Percentiles rank a stretch among this genome's conserved stretches.
Conservation (phyloP, 2,797 vertebrate species). For the Todus mexicanus region DNA sequence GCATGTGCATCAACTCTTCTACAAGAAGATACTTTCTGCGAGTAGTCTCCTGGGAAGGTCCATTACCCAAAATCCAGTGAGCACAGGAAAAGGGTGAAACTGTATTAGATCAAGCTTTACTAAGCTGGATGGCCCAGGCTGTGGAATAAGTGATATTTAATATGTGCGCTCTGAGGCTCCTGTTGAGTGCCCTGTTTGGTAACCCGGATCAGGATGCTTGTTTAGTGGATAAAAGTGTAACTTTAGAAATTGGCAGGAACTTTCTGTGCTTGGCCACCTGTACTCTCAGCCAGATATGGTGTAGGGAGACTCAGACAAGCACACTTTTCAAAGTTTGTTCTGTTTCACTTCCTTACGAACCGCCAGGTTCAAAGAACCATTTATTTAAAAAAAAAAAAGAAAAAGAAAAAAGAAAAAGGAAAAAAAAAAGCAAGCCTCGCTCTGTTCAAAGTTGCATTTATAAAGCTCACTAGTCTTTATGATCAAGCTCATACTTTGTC, state of each 20-base stretch:
- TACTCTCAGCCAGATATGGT: conserved; percentile 77
- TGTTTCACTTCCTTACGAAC: conserved; percentile 69
- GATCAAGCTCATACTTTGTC: conserved; percentile 63
- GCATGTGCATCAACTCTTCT: conserved; percentile 69
- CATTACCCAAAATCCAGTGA: conserved; percentile 70
- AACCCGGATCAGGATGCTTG: conserved; percentile 81
- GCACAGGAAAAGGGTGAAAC: conserved; percentile 75
- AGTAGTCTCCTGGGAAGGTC: conserved; percentile 72
- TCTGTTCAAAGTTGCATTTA: conserved; percentile 66
- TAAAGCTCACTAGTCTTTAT: conserved; percentile 32
- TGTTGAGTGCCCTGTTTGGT: conserved; percentile 77
- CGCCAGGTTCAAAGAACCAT: conserved; percentile 70
- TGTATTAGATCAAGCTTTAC: conserved; percentile 68
- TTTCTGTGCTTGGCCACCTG: conserved; percentile 81
- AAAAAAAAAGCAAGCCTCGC: background rate
- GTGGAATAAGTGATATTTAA: conserved; percentile 79
- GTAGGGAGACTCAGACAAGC: conserved; percentile 70
- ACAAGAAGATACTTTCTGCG: conserved; percentile 74
- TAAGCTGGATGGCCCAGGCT: conserved; percentile 64
- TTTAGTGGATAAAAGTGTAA: conserved; percentile 90
- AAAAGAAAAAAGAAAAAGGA: background rate
- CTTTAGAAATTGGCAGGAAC: conserved; percentile 91
- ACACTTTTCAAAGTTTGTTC: conserved; percentile 67
- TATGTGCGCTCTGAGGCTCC: conserved; percentile 71
- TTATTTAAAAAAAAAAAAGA: conserved; percentile 35